phyloP scores from a whole-genome alignment of 2,888 invertebrate genomes.

The Pedicia rivosa region DNA sequence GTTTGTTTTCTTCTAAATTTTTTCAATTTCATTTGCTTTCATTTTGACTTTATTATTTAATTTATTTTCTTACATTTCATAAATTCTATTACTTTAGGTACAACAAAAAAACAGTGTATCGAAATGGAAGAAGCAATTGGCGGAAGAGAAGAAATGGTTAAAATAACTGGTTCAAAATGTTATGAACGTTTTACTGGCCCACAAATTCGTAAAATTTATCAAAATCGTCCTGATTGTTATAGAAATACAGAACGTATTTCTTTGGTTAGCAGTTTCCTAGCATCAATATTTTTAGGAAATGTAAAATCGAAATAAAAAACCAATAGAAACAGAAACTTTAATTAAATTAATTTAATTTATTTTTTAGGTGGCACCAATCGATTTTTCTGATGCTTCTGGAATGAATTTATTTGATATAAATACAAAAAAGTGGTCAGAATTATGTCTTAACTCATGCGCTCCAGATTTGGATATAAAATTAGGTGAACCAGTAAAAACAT shows the following conservation, averaged over 20 bases:
- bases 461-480: conserved; percentile 57
- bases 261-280: conserved; percentile 82
- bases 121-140: conserved; percentile 69
- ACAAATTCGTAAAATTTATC: conserved; percentile 80
- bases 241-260: conserved; percentile 73
- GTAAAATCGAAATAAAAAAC: too few species aligned
- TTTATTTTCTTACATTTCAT: neutral
- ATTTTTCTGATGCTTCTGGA: conserved; percentile 84
- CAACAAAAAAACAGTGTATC: conserved; percentile 54
- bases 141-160: conserved; percentile 31
- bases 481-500: conserved; percentile 55
- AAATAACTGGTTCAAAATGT: conserved; percentile 28
- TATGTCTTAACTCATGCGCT: conserved; percentile 61
- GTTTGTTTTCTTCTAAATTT: conserved; percentile 22
- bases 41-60: too few species aligned
- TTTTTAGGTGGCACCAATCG: conserved; percentile 85
- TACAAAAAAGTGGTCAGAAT: conserved; percentile 56
- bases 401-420: conserved; percentile 88
- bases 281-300: conserved; percentile 71
- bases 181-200: conserved; percentile 63
- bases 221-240: conserved; percentile 51
- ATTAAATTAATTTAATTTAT: too few species aligned
- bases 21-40: too few species aligned
- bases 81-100: neutral
- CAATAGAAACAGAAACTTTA: too few species aligned